Evolutionary conservation across 2,113 vertebrate genomes (phyloP).

Genomic region (Poeciliopsis prolifica): DNA sequence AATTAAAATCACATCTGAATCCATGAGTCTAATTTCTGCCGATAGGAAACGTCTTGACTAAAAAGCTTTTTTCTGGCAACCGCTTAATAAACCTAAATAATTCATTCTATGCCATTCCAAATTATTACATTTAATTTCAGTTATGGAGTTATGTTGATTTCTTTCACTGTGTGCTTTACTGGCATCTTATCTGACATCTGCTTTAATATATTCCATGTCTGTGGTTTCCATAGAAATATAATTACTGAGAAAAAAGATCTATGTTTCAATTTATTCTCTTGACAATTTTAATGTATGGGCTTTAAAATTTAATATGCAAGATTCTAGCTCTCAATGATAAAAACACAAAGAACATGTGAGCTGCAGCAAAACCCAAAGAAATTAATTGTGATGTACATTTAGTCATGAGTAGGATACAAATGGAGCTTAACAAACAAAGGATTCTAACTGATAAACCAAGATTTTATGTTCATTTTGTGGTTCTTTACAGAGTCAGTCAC

Average conservation of each 20-base stretch:
- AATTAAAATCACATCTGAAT: no score
- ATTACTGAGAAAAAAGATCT: neutral
- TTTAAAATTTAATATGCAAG: constrained; percentile 8
- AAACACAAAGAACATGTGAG: neutral
- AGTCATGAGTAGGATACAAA: constrained; percentile 6
- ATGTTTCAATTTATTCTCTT: neutral
- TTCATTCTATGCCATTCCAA: no score
- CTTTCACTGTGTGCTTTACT: no score
- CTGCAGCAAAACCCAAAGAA: neutral
- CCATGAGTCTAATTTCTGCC: no score
- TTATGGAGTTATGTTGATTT: no score
- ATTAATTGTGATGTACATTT: constrained; percentile 18
- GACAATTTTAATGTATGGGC: neutral
- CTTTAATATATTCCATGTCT: no score
- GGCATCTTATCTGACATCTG: no score
- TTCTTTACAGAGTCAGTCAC: constrained; percentile 26
- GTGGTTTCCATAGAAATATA: neutral
- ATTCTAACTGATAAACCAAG: constrained; percentile 33
- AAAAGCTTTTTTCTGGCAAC: no score
- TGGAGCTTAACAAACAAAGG: constrained; percentile 7
- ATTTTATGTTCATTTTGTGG: constrained; percentile 27
- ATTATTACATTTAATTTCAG: no score
- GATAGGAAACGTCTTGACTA: no score
- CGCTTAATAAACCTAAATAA: no score
- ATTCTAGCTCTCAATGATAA: neutral